phyloP scores from a whole-genome alignment of 1,140 invertebrate genomes.

The Tetramorium simillimum region DNA sequence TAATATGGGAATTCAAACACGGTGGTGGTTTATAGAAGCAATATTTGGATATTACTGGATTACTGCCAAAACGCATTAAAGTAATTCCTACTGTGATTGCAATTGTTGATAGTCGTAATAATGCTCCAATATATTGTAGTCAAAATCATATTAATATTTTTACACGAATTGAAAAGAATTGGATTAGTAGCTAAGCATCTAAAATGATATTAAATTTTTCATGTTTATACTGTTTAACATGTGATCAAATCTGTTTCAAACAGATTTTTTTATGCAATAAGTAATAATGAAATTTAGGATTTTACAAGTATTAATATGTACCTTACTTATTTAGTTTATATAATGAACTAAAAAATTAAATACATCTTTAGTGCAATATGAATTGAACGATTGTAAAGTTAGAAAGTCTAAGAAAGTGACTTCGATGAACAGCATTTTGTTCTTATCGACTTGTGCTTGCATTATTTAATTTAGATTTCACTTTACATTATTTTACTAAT shows the following conservation, averaged over 20 bases:
- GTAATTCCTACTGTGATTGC: slow-evolving; percentile 65
- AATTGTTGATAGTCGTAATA: slow-evolving; percentile 42
- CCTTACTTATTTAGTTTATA: background rate
- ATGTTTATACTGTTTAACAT: slow-evolving; percentile 10
- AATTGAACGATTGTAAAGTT: background rate
- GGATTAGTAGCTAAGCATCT: slow-evolving; percentile 43
- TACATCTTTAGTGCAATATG: slow-evolving; percentile 42
- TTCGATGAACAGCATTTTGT: slow-evolving; percentile 44
- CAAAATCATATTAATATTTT: slow-evolving; percentile 54
- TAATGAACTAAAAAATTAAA: background rate
- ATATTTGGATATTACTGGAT: slow-evolving; percentile 25
- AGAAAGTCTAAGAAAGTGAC: background rate
- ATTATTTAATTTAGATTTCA: background rate
- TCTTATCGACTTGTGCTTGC: slow-evolving; percentile 12
- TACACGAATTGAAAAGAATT: slow-evolving; percentile 2
- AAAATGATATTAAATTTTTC: slow-evolving; percentile 25
- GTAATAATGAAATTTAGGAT: background rate
- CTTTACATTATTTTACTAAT: slow-evolving; percentile 16
- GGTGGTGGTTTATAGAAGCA: slow-evolving; percentile 56
- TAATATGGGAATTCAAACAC: slow-evolving; percentile 42
- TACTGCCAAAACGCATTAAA: slow-evolving; percentile 35
- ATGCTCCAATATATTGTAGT: slow-evolving; percentile 41
- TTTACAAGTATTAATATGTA: background rate
- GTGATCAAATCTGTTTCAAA: slow-evolving; percentile 34
- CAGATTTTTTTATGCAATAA: slow-evolving; percentile 38